Base-by-base conservation (phyloP, 2,888 invertebrate genomes). In the Cryptocephalus moraei region DNA sequence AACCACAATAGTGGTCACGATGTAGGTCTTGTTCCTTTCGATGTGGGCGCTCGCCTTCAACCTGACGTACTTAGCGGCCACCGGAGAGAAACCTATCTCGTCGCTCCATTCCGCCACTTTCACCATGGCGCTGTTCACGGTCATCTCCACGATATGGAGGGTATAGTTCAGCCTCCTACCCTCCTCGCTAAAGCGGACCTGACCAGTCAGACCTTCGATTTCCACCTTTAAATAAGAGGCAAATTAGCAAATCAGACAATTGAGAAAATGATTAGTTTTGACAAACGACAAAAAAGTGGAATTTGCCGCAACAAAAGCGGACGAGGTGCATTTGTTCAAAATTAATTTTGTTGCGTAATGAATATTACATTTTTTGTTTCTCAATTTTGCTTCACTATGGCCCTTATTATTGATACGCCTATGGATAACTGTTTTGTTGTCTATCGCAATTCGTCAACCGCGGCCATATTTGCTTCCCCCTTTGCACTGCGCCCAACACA, bases 31-130 rank as follows among this genome's bases (percentile, higher is more conserved):
- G 66, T 91, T 91, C 54, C 80, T 82, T 57, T 88, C 86, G 56
- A 86, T 82, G 49, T 84, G 82, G 4, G 78, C 73, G 11, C 82
- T 80, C 0, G 86, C 81, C 54, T 79, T 80, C 14, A 86, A 73
- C 50, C 87, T 78, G 33, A 82, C 79, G 61, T 85, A 86, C 69
- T 86, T 90, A 8, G 86, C 82, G 4, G 86, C 80, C 31, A 84
- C 76, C 1, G 86, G 76, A 51, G 78, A 81, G 56, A 91, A 80
- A 4, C 91, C 90, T 13, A 78, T 77, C 54, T 81, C 80, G 60
- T 91, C 91, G 12, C 83, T 85, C 91, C 91, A 92, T 63, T 89
- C 86, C 13, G 89, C 91, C 8, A 91, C 86, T 78, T 91, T 91
- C 12, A 91, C 82, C 86, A 91, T 87, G 32, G 90, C 89, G 64